phyloP scores from a whole-genome alignment of 2,113 vertebrate species.

The Anseranas semipalmata region DNA sequence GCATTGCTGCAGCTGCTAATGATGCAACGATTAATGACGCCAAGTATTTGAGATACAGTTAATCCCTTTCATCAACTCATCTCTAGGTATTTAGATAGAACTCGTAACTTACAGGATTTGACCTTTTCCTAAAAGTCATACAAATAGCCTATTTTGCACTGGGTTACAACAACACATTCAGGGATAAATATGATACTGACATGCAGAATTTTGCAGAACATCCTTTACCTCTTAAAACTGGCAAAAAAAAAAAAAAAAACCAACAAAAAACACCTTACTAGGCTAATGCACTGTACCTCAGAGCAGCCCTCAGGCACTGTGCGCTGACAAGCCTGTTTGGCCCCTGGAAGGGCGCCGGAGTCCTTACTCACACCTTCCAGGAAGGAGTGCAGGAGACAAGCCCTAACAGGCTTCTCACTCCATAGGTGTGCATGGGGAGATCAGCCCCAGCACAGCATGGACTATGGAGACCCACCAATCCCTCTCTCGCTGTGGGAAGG shows the following conservation, averaged over 20 bases:
- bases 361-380: not conserved
- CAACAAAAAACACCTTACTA: not conserved
- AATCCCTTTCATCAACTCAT: not conserved
- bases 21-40: not conserved
- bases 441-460: not conserved
- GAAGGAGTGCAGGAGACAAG: not conserved
- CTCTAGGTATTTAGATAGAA: not conserved
- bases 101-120: not conserved
- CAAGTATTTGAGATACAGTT: not conserved
- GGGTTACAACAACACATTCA: not conserved
- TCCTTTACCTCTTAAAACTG: not conserved
- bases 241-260: not conserved
- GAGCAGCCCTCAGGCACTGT: not conserved
- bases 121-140: not conserved
- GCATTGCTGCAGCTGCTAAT: not conserved
- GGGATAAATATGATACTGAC: not conserved
- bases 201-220: not conserved
- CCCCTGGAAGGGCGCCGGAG: slow-evolving; percentile 40
- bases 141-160: not conserved
- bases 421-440: not conserved
- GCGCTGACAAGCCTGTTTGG: slow-evolving; percentile 46
- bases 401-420: not conserved
- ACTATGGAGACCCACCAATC: not conserved
- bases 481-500: not conserved
- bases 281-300: not conserved